These are phyloP conservation scores for Zosterops pallidus DNA, from an alignment of 2,113 vertebrate species.

Conservation along the genomic window DNA sequence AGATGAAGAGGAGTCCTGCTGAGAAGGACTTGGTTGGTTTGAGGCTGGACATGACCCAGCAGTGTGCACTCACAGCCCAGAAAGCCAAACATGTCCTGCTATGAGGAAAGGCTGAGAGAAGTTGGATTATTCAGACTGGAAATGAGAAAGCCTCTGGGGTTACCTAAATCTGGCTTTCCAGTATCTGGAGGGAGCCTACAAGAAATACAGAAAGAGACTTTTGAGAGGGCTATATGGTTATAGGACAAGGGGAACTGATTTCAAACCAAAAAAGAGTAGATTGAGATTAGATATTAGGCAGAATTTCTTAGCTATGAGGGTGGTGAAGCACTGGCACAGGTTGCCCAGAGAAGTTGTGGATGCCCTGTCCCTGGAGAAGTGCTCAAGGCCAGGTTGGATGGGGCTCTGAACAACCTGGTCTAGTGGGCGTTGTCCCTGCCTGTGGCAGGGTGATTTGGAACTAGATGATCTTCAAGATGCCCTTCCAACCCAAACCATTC, in stretches of 20 bases:
- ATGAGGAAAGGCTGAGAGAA: background rate
- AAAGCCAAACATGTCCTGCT: accelerated
- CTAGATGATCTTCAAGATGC: background rate
- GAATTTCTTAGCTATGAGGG: background rate
- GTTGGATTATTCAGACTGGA: background rate
- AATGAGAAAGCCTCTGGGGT: background rate
- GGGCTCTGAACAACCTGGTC: background rate
- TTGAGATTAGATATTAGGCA: background rate
- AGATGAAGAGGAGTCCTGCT: background rate
- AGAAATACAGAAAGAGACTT: background rate
- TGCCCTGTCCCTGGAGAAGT: background rate
- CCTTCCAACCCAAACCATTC: background rate
- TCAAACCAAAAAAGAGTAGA: background rate
- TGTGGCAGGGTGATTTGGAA: background rate
- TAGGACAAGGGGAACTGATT: background rate
- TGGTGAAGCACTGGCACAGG: background rate
- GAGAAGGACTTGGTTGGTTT: background rate
- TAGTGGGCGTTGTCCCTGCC: background rate
- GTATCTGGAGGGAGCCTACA: background rate
- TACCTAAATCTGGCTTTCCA: background rate
- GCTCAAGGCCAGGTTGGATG: background rate
- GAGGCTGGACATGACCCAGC: background rate
- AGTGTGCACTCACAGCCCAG: background rate
- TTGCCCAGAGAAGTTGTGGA: background rate
- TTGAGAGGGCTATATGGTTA: background rate